Evolutionary conservation across 2,888 invertebrate species (phyloP), one percentile per base, ranked within the genome.

Genomic region (Spilosoma lubricipeda): DNA sequence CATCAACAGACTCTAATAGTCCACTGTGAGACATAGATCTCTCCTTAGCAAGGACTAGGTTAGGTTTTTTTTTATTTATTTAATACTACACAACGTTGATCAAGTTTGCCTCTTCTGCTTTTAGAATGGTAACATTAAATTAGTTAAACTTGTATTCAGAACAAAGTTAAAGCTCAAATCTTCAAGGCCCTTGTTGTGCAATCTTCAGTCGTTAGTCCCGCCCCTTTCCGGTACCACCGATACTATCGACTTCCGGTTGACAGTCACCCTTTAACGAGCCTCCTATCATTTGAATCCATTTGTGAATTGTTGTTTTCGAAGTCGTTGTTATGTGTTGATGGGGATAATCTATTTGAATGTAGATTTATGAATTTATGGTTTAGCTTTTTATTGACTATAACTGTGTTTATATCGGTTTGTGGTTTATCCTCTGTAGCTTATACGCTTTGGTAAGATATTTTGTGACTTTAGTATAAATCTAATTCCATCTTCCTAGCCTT

Each of bases 181-280:
- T 82, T 78, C 59, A 78, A 74, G 71, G 76, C 75, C 78, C 83
- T 78, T 76, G 81, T 84, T 85, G 86, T 85, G 85, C 90, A 88
- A 91, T 91, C 89, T 90, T 83, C 81, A 88, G 89, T 89, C 91
- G 90, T 91, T 91, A 89, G 85, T 88, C 84, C 88, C 89, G 72
- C 91, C 89, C 86, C 83, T 85, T 86, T 89, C 90, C 89, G 88
- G 86, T 85, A 81, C 84, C 82, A 80, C 86, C 80, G 90, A 90
- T 90, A 85, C 76, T 77, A 87, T 89, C 87, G 80, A 83, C 86
- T 88, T 90, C 90, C 90, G 90, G 82, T 69, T 76, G 78, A 84
- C 82, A 84, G 86, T 80, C 81, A 82, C 86, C 89, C 88, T 88
- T 88, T 89, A 91, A 90, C 90, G 89, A 90, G 88, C 80, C 70